Evolutionary conservation across 2,113 vertebrate genomes (phyloP).

Genomic region (Indicator maculatus): DNA sequence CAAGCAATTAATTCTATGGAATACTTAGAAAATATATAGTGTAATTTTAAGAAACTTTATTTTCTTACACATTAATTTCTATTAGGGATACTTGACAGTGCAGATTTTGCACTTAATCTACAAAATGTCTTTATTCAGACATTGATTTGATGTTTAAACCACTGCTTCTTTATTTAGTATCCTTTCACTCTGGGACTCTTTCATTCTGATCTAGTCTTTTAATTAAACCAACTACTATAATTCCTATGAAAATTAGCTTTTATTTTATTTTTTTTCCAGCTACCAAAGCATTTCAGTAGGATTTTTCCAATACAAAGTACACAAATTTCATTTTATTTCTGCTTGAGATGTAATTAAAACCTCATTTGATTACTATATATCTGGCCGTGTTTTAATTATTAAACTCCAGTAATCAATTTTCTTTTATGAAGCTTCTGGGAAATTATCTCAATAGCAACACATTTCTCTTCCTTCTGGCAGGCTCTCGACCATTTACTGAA

Average conservation of each 20-base stretch:
- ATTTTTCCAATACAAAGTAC: conserved; percentile 73
- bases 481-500: conserved; percentile 78
- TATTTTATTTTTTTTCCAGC: conserved; percentile 70
- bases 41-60: conserved; percentile 35
- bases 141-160: conserved; percentile 45
- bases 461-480: conserved; percentile 82
- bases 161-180: conserved; percentile 61
- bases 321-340: conserved; percentile 79
- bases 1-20: conserved; percentile 32
- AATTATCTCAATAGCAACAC: conserved; percentile 84
- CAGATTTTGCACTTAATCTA: conserved; percentile 37
- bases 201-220: conserved; percentile 71
- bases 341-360: conserved; percentile 83
- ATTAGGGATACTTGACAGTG: conserved; percentile 39
- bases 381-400: conserved; percentile 80
- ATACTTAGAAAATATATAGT: conserved; percentile 30
- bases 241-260: conserved; percentile 79
- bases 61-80: conserved; percentile 37
- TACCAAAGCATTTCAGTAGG: conserved; percentile 75
- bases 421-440: conserved; percentile 87
- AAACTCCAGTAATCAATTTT: conserved; percentile 82
- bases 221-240: conserved; percentile 78
- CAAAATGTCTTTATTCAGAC: conserved; percentile 59
- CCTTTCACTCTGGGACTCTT: conserved; percentile 55
- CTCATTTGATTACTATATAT: conserved; percentile 84